Evolutionary conservation across 1,140 invertebrate species (phyloP).

Genomic region (Kradibia gibbosae): DNA sequence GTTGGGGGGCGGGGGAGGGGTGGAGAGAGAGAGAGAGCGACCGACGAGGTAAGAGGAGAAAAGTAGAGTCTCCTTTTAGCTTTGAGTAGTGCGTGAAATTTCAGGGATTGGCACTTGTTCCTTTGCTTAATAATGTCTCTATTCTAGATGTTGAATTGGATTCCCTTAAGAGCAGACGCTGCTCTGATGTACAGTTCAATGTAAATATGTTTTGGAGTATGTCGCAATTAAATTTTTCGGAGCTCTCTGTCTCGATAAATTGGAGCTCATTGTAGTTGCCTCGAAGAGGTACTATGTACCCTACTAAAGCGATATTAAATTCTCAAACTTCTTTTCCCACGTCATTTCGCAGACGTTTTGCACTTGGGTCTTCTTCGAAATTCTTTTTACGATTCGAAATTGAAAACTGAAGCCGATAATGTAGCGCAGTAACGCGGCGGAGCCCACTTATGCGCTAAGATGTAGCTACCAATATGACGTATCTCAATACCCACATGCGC

Average conservation of each 20-base stretch:
- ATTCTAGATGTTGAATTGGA: not conserved
- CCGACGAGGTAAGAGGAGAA: constrained; percentile 10
- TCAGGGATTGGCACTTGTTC: constrained; percentile 32
- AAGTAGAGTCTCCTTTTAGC: constrained; percentile 17
- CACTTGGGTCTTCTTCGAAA: not conserved
- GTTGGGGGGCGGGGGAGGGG: no score
- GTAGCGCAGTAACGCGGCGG: no score
- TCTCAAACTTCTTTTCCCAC: not conserved
- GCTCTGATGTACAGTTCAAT: not conserved
- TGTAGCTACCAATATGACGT: no score
- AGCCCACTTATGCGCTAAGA: no score
- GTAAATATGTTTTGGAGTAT: not conserved
- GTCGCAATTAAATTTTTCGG: not conserved
- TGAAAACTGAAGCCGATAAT: not conserved
- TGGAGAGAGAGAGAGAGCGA: not conserved
- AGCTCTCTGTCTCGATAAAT: not conserved
- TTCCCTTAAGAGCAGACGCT: not conserved
- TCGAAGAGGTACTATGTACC: not conserved
- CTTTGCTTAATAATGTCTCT: constrained; percentile 34
- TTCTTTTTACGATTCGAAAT: not conserved
- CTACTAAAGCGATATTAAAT: constrained; percentile 9
- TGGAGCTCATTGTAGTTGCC: not conserved
- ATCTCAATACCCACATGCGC: no score
- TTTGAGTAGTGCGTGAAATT: constrained; percentile 39
- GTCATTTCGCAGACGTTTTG: not conserved